Percentiles rank a stretch among this genome's conserved stretches.
phyloP scores from a whole-genome alignment of 1,140 invertebrate genomes.

The Caenorhabditis remanei region DNA sequence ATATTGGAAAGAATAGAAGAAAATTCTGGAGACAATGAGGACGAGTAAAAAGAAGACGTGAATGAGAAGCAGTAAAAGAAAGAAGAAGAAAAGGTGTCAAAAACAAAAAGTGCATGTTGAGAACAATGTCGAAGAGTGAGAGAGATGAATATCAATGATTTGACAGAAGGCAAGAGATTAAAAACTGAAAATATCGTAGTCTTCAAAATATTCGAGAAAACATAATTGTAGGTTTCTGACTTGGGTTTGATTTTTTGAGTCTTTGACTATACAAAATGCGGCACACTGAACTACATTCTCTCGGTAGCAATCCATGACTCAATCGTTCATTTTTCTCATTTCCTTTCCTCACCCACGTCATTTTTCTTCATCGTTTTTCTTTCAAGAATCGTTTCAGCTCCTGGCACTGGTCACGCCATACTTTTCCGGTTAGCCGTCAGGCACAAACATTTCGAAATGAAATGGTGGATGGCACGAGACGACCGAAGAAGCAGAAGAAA shows the following conservation, averaged over 20 bases:
- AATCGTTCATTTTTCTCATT: not conserved
- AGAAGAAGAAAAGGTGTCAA: not conserved
- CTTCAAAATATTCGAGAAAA: not conserved
- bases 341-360: not conserved
- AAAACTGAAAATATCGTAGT: not conserved
- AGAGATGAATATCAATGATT: not conserved
- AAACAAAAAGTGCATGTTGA: slow-evolving; percentile 19
- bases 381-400: slow-evolving; percentile 30
- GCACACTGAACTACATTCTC: not conserved
- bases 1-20: not conserved
- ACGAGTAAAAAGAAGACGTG: not conserved
- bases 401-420: slow-evolving; percentile 29
- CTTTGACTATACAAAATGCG: not conserved
- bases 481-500: slow-evolving; percentile 6
- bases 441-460: slow-evolving; percentile 44
- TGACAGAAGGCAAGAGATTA: not conserved
- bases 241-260: not conserved
- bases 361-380: slow-evolving; percentile 4
- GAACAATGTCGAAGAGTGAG: slow-evolving; percentile 6
- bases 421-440: slow-evolving; percentile 10
- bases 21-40: not conserved
- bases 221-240: not conserved
- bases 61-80: not conserved
- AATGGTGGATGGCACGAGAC: slow-evolving; percentile 48
- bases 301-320: slow-evolving; percentile 3